Base-by-base conservation (phyloP, 2,113 vertebrate genomes). In the Phrynosoma platyrhinos region DNA sequence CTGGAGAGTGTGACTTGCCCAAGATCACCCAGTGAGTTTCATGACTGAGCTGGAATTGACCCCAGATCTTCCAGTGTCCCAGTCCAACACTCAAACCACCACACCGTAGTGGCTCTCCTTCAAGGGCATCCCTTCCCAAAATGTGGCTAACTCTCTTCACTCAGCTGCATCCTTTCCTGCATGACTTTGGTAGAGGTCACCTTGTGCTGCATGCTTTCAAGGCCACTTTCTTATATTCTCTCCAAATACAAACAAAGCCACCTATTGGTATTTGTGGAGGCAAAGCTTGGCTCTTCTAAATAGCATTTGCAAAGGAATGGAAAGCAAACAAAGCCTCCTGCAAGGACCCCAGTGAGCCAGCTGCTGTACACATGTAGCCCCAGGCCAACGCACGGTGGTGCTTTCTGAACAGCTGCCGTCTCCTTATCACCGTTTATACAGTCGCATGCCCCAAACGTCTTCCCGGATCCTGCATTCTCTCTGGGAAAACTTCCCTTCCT, bases 361-460 rank as follows among this genome's bases (percentile, higher is more conserved):
- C 85, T 88, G 94, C 90, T 92, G 91, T 90, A 87, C 36, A 92
- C 90, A 95, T 55, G 76, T 80, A 3, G 74, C 79, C 88, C 81
- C 0, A 16, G 64, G 85, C 78, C 84, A 84, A 30, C 13, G 32
- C 8, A 0, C 42, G 2, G 5, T 4, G 1, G 5, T 52, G 87
- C 86, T 80, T 42, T 64, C 0, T 5, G 16, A 76, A 18, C 0
- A 0, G 89, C 90, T 86, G 90, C 88, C 78, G 89, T 0, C 81
- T 86, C 75, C 93, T 95, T 96, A 96, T 96, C 96, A 4, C 86
- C 80, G 93, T 96, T 96, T 96, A 91, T 20, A 93, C 95, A 96
- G 96, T 52, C 0, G 9, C 53, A 83, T 88, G 85, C 71, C 40
- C 47, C 9, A 0, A 78, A 30, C 58, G 7, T 79, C 86, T 90